A percentile compares a stretch with the other conserved stretches of the same genome.
These are phyloP conservation scores for Leptinotarsa peninsularis DNA, from an alignment of 2,888 invertebrate genomes.

Conservation along the genomic window DNA sequence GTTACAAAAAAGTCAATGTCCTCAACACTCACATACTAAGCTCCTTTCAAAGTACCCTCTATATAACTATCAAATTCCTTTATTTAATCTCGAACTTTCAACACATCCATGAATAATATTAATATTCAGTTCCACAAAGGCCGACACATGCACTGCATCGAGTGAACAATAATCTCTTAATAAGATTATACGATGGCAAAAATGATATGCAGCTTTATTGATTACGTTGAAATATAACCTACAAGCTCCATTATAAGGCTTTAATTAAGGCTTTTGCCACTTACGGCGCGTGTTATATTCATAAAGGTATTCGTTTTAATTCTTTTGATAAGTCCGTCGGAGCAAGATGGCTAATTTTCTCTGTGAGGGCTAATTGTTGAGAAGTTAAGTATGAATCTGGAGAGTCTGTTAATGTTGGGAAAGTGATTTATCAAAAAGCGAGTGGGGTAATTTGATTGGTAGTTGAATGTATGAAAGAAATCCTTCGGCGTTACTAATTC, in stretches of 20 bases:
- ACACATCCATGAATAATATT: conserved; percentile 13
- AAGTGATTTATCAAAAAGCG: conserved; percentile 46
- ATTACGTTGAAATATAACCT: conserved; percentile 32
- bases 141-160: conserved; percentile 12
- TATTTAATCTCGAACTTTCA: neutral
- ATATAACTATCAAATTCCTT: neutral
- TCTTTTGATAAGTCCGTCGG: neutral
- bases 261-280: conserved; percentile 28
- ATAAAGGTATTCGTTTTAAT: conserved; percentile 25
- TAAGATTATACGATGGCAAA: conserved; percentile 36
- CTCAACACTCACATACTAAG: too few species aligned
- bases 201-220: conserved; percentile 36
- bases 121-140: conserved; percentile 19
- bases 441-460: conserved; percentile 48
- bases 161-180: conserved; percentile 33
- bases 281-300: conserved; percentile 32
- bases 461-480: conserved; percentile 45
- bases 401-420: conserved; percentile 5
- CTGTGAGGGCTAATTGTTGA: conserved; percentile 5
- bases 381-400: neutral
- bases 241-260: conserved; percentile 34
- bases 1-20: too few species aligned
- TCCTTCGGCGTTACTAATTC: conserved; percentile 53
- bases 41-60: too few species aligned
- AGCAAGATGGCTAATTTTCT: conserved; percentile 1